Conservation (phyloP, 2,888 invertebrate genomes). For the Scaptomyza flava region DNA sequence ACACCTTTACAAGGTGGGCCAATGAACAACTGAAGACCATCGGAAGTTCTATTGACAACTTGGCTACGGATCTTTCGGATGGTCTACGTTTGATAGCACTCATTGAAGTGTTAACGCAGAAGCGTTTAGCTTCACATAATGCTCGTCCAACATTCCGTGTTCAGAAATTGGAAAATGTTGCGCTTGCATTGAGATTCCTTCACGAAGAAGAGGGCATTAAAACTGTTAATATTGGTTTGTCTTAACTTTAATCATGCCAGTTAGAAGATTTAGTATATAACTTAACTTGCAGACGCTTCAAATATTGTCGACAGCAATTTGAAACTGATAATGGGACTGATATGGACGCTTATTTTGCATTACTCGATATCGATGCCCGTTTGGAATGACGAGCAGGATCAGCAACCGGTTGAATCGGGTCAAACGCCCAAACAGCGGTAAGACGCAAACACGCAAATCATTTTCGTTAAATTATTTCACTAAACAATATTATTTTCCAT, state of each 20-base stretch:
- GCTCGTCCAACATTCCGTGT: conserved; percentile 93
- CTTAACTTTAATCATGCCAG: not conserved
- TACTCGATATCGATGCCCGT: conserved; percentile 96
- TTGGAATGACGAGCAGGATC: conserved; percentile 92
- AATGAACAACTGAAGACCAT: conserved; percentile 95
- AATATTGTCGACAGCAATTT: conserved; percentile 96
- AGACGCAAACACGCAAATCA: conserved; percentile 1
- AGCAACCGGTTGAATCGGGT: conserved; percentile 85
- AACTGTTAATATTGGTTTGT: conserved; percentile 96
- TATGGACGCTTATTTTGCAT: conserved; percentile 97
- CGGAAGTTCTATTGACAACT: conserved; percentile 90
- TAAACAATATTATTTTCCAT: not conserved
- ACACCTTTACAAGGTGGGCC: conserved; percentile 97
- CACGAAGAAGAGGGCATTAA: conserved; percentile 95
- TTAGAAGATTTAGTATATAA: conserved; percentile 1
- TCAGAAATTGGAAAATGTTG: conserved; percentile 96
- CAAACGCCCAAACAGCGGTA: conserved; percentile 91
- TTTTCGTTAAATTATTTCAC: not conserved
- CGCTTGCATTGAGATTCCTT: conserved; percentile 93
- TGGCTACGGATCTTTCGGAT: conserved; percentile 94
- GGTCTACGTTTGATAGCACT: conserved; percentile 91
- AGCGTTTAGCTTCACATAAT: conserved; percentile 92
- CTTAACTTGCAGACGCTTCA: conserved; percentile 88
- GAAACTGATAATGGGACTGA: conserved; percentile 95
- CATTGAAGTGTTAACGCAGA: conserved; percentile 92